Conservation (phyloP, 2,797 vertebrate genomes). For the Amniataba percoides region DNA sequence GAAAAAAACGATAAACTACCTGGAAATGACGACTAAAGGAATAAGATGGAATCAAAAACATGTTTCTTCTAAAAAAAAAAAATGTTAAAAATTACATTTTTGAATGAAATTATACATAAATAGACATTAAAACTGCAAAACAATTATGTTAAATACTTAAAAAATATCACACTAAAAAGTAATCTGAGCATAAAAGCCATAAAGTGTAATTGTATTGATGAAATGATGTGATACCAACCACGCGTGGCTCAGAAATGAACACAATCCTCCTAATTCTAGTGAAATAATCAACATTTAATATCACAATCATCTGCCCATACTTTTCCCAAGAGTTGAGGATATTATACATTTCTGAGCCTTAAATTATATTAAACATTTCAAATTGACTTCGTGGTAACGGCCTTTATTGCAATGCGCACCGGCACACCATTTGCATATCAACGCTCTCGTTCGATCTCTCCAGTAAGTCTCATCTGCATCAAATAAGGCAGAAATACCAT, state of each 20-base stretch:
- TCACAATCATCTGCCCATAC: not conserved
- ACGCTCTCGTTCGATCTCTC: not conserved
- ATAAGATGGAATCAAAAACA: too few species aligned
- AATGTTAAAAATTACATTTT: too few species aligned
- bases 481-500: conserved; percentile 28
- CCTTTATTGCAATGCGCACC: not conserved
- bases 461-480: not conserved
- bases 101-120: too few species aligned
- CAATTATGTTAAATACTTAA: not conserved
- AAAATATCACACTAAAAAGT: not conserved
- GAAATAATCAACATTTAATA: not conserved
- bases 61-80: too few species aligned
- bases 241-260: too few species aligned
- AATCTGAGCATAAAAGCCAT: not conserved
- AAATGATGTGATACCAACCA: not conserved
- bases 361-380: not conserved
- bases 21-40: too few species aligned
- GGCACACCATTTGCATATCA: conserved; percentile 5
- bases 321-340: not conserved
- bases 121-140: not conserved
- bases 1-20: too few species aligned
- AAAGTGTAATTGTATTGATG: not conserved
- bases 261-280: not conserved
- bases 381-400: not conserved
- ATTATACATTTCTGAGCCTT: not conserved